A percentile compares a stretch with the other conserved stretches of the same genome.
Evolutionary conservation across 2,113 vertebrate species (phyloP).

Genomic region (Chionis minor): DNA sequence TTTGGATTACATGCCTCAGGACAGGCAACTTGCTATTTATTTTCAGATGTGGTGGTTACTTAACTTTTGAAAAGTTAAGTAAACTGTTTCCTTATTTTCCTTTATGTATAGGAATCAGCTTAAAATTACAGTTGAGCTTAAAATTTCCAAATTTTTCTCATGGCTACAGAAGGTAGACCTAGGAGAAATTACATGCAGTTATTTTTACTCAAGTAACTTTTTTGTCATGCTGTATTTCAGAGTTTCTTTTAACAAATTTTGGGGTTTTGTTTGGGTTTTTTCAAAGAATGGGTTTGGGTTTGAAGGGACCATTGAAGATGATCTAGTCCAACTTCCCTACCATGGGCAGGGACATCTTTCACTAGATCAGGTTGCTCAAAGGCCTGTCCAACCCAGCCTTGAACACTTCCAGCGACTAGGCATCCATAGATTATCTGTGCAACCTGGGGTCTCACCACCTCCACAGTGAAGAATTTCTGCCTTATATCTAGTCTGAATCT

Average conservation of each 20-base stretch:
- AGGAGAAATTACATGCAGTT: background rate
- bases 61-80: background rate
- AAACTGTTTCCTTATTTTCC: background rate
- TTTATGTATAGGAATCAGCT: background rate
- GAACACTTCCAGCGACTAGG: background rate
- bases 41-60: background rate
- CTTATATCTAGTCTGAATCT: background rate
- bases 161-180: background rate
- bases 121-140: background rate
- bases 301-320: background rate
- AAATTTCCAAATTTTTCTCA: background rate
- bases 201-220: background rate
- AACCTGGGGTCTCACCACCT: background rate
- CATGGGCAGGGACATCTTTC: too few relatives aligned
- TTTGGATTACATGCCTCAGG: background rate
- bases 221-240: background rate
- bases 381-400: rapidly evolving
- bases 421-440: background rate
- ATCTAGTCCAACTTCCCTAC: background rate
- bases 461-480: background rate
- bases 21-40: background rate
- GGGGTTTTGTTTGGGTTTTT: background rate
- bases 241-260: background rate
- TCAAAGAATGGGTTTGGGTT: background rate
- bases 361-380: background rate